These are phyloP conservation scores for Microctenopoma stevenorrisi DNA, from an alignment of 2,797 vertebrate genomes.

Conservation along the genomic window DNA sequence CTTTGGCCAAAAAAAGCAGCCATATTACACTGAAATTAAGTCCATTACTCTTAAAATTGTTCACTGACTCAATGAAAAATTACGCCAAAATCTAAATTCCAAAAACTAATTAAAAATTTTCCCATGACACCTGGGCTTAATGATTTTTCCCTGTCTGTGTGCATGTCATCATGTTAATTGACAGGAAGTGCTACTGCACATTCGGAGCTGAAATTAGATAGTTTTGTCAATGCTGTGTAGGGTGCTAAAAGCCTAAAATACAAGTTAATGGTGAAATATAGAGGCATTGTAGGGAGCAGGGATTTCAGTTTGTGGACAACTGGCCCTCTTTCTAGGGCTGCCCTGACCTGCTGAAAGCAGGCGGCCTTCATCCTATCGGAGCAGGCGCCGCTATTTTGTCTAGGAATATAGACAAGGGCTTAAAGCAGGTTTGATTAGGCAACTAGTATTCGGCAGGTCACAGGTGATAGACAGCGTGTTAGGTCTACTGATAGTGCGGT, in stretches of 20 bases:
- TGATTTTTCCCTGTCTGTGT: conserved; percentile 35
- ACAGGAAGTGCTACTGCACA: conserved; percentile 53
- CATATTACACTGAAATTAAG: conserved; percentile 65
- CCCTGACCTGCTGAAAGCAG: no score
- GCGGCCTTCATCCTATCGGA: no score
- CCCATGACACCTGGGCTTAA: conserved; percentile 19
- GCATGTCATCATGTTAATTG: conserved; percentile 65
- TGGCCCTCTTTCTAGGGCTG: no score
- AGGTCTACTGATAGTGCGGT: no score
- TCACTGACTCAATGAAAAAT: conserved; percentile 33
- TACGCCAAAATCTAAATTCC: not conserved
- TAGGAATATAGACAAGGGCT: no score
- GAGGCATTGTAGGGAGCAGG: not conserved
- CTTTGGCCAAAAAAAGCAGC: conserved; percentile 54
- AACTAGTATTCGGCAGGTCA: no score
- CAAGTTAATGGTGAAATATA: conserved; percentile 30
- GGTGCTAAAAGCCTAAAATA: conserved; percentile 47
- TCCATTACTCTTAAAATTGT: conserved; percentile 51
- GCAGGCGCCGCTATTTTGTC: no score
- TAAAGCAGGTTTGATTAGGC: no score
- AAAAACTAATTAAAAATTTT: conserved; percentile 11
- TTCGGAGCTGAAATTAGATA: conserved; percentile 26
- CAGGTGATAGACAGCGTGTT: no score
- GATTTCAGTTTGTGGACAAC: no score
- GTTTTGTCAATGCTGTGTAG: conserved; percentile 45